Evolutionary conservation across 2,113 vertebrate species (phyloP).

Genomic region (Sinocyclocheilus maitianheensis): DNA sequence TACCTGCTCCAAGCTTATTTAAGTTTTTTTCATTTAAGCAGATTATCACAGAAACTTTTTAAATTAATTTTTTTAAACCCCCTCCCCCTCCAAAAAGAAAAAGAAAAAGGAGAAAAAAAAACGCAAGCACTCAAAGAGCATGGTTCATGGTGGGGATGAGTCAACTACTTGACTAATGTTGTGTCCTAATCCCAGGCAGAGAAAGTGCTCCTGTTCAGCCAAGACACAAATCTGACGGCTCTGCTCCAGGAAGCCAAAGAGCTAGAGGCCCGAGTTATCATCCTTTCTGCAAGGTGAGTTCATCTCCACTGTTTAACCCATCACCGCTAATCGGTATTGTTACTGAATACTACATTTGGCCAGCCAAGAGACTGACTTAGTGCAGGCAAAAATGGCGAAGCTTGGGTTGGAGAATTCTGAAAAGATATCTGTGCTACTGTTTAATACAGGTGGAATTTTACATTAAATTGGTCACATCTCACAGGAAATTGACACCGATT

Average conservation of each 20-base stretch:
- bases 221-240: constrained; percentile 93
- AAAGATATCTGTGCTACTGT: neutral
- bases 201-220: constrained; percentile 96
- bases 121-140: constrained; percentile 74
- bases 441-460: neutral
- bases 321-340: neutral
- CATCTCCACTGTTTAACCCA: neutral
- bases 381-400: neutral
- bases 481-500: neutral
- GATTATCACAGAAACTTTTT: constrained; percentile 66
- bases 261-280: constrained; percentile 94
- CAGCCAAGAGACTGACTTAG: neutral
- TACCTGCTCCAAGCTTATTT: constrained; percentile 66
- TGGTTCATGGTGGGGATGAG: constrained; percentile 71
- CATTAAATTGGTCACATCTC: neutral
- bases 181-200: constrained; percentile 87
- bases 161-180: constrained; percentile 66
- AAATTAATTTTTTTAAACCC: constrained; percentile 59
- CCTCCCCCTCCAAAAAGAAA: constrained; percentile 3
- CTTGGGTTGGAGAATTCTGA: neutral
- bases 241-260: constrained; percentile 94
- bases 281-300: constrained; percentile 91
- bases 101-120: constrained; percentile 41
- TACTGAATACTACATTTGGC: neutral
- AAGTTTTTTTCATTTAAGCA: constrained; percentile 68